These are phyloP conservation scores for Empis livida DNA, from an alignment of 2,888 invertebrate genomes.

Conservation along the genomic window DNA sequence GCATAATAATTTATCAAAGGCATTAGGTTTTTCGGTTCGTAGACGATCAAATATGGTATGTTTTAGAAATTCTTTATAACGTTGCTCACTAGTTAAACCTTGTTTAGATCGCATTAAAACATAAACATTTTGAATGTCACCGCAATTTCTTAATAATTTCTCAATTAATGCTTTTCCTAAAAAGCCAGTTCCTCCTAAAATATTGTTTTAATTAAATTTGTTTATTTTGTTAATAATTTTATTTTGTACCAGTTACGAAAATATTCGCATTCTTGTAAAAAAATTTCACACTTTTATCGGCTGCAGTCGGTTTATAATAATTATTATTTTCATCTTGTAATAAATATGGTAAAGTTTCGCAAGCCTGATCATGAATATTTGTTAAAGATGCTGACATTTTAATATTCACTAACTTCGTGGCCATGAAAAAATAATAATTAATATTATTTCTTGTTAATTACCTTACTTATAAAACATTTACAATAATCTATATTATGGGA, in stretches of 20 bases:
- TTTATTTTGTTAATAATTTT: background rate
- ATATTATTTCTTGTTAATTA: too few species aligned
- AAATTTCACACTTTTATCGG: too few species aligned
- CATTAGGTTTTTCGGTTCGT: slow-evolving; percentile 46
- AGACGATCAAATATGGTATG: slow-evolving; percentile 64
- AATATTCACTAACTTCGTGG: too few species aligned
- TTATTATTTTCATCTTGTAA: too few species aligned
- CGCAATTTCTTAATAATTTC: slow-evolving; percentile 78
- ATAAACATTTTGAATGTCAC: slow-evolving; percentile 62
- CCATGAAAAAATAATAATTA: too few species aligned
- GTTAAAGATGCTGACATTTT: too few species aligned
- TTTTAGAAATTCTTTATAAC: slow-evolving; percentile 60
- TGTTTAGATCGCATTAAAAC: slow-evolving; percentile 65
- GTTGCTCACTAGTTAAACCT: slow-evolving; percentile 53
- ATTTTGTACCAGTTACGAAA: background rate
- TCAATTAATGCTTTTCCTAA: slow-evolving; percentile 88
- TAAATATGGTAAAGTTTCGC: too few species aligned
- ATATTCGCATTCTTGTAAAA: too few species aligned
- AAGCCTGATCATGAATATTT: too few species aligned
- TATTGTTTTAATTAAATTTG: background rate
- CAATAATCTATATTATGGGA: too few species aligned
- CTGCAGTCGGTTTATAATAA: too few species aligned
- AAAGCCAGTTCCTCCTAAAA: slow-evolving; percentile 65
- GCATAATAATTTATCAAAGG: slow-evolving; percentile 52
- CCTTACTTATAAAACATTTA: too few species aligned